Conservation (phyloP, 2,113 vertebrate genomes). For the Fregata magnificens region DNA sequence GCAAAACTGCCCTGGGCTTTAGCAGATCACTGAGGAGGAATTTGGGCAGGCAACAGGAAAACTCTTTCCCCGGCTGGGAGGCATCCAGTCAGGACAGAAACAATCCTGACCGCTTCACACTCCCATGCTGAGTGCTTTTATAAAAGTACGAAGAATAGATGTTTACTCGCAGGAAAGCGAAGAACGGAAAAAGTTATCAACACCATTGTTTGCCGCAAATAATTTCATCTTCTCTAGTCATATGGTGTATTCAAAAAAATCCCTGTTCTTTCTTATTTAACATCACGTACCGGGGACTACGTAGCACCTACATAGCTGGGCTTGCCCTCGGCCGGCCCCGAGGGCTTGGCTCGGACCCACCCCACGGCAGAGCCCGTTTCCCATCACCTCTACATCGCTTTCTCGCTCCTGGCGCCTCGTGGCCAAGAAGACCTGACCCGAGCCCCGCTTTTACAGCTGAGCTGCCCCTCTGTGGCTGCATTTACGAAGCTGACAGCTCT, state of each 20-base stretch:
- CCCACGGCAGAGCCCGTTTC: neutral
- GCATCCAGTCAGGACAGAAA: conserved; percentile 45
- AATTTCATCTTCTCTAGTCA: conserved; percentile 21
- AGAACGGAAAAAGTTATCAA: conserved; percentile 48
- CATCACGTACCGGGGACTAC: neutral
- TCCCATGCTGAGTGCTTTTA: neutral
- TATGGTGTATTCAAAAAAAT: rapidly evolving
- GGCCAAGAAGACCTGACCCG: neutral
- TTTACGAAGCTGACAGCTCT: neutral
- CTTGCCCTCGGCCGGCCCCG: rapidly evolving
- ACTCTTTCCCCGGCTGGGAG: conserved; percentile 8
- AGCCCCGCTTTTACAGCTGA: neutral
- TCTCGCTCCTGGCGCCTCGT: neutral
- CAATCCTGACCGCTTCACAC: neutral
- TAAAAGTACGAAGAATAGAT: conserved; percentile 43
- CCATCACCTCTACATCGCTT: neutral
- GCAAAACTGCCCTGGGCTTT: neutral
- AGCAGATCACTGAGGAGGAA: neutral
- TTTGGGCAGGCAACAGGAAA: conserved; percentile 48
- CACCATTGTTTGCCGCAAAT: conserved; percentile 45
- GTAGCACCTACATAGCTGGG: neutral
- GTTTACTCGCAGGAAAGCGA: conserved; percentile 34
- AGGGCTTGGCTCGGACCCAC: rapidly evolving
- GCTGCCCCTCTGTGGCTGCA: neutral
- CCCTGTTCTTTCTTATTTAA: neutral